Base-by-base conservation (phyloP, 2,797 vertebrate species). In the Protosalanx chinensis region DNA sequence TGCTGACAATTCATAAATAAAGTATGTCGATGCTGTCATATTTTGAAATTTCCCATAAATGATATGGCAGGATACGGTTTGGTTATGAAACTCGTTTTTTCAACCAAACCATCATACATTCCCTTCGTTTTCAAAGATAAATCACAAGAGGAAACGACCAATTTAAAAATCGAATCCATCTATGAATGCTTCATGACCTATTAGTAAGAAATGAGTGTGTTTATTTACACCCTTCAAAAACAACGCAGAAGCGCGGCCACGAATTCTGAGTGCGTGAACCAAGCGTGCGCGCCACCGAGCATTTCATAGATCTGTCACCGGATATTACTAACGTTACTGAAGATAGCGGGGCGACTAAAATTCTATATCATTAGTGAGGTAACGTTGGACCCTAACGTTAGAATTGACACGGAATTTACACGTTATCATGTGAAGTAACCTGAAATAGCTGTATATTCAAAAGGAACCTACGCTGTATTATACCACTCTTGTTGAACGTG, bases 1-100 rank as follows among this genome's bases (percentile, higher is more conserved):
- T 90, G 86, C 83, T 86, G 77, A 82, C 80, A 73, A 80, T 81
- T 86, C 78, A 76, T 82, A 84, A 89, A 90, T 88, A 88, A 90
- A 86, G 53, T 76, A 70, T 76, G 37, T 63, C 82, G 76, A 69
- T 2, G 75, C 59, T 51, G 59, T 37, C 57, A 62, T 62, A 53
- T 56, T 56, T 56, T 56, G 51, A 56, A 56, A n/a, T 58, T 5
- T 58, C 56, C 15, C 51, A 56, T 56, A n/a, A 58, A 58, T 58
- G 6, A 58, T 23, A 58, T 10, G 10, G 6, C 56, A 46, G 8
- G 41, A 46, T 46, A 46, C 8, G 10, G 41, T 46, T 46, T 13
- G 8, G 2, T 46, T 10, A 46, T 13, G 41, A 46, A 46, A 13
- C 2, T 12, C 41, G 41, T 46, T 46, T 10, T 13, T 12, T 1